A percentile compares a stretch with the other conserved stretches of the same genome.
phyloP scores from a whole-genome alignment of 2,888 invertebrate species.

The Conistra vaccinii region DNA sequence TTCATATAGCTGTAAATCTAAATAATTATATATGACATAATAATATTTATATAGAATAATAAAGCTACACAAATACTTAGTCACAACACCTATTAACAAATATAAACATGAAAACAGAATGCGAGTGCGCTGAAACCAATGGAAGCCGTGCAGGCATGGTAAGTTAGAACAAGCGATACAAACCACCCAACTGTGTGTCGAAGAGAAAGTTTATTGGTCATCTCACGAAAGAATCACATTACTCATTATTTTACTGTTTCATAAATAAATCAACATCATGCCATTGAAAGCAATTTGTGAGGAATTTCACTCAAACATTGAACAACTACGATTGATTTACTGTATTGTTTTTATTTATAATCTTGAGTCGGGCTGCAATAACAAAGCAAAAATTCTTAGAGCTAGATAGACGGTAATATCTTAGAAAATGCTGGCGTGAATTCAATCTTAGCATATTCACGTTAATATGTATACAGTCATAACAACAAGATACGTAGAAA shows the following conservation, averaged over 20 bases:
- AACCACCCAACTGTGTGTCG: constrained; percentile 65
- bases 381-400: neutral
- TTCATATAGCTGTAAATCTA: constrained; percentile 19
- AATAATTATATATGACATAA: constrained; percentile 30
- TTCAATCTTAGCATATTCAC: neutral
- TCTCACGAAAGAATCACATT: constrained; percentile 63
- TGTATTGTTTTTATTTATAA: constrained; percentile 28
- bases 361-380: neutral
- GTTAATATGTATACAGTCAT: too few relatives aligned
- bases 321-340: constrained; percentile 21
- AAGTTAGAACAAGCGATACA: constrained; percentile 73
- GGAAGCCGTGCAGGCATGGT: constrained; percentile 81
- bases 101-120: constrained; percentile 49
- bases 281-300: constrained; percentile 29
- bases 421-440: neutral
- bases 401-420: neutral
- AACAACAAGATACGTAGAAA: too few relatives aligned
- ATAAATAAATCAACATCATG: constrained; percentile 20
- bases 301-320: constrained; percentile 32
- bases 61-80: constrained; percentile 61
- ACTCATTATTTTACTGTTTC: constrained; percentile 81
- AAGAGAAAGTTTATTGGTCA: constrained; percentile 65
- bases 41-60: constrained; percentile 20
- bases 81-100: constrained; percentile 59
- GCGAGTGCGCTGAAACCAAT: constrained; percentile 76